phyloP scores from a whole-genome alignment of 2,888 invertebrate species.

The Netelia virgata region DNA sequence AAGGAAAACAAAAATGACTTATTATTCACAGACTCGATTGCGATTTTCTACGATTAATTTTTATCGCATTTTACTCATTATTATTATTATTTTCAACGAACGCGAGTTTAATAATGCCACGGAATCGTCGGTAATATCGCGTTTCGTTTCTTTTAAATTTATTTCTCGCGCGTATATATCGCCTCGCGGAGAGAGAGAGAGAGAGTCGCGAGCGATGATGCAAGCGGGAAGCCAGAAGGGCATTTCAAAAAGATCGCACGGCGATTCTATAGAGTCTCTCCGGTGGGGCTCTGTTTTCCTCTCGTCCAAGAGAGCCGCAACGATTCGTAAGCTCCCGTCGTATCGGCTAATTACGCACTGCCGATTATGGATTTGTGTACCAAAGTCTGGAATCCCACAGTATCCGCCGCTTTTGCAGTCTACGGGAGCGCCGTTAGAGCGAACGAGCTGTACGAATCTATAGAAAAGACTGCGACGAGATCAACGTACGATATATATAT shows the following conservation, averaged over 20 bases:
- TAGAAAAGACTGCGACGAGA: slow-evolving; percentile 50
- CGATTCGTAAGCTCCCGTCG: slow-evolving; percentile 64
- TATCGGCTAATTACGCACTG: slow-evolving; percentile 69
- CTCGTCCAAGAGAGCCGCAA: slow-evolving; percentile 23
- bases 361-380: slow-evolving; percentile 73
- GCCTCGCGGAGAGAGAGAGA: neutral
- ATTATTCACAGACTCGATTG: too few relatives aligned
- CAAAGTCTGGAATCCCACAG: slow-evolving; percentile 66
- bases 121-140: too few relatives aligned
- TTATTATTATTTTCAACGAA: too few relatives aligned
- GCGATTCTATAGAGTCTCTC: slow-evolving; percentile 6
- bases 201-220: slow-evolving; percentile 2
- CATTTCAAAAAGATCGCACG: slow-evolving; percentile 15
- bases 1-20: too few relatives aligned
- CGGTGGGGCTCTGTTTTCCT: slow-evolving; percentile 15
- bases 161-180: slow-evolving; percentile 2
- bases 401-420: slow-evolving; percentile 16
- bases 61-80: too few relatives aligned
- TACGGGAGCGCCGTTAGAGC: neutral
- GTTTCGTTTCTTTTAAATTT: neutral
- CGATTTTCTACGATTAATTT: too few relatives aligned
- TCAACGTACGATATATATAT: slow-evolving; percentile 6
- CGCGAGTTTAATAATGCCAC: too few relatives aligned
- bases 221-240: slow-evolving; percentile 18
- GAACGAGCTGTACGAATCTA: slow-evolving; percentile 42